These are phyloP conservation scores for Limenitis camilla DNA, from an alignment of 2,888 invertebrate species.

Conservation along the genomic window DNA sequence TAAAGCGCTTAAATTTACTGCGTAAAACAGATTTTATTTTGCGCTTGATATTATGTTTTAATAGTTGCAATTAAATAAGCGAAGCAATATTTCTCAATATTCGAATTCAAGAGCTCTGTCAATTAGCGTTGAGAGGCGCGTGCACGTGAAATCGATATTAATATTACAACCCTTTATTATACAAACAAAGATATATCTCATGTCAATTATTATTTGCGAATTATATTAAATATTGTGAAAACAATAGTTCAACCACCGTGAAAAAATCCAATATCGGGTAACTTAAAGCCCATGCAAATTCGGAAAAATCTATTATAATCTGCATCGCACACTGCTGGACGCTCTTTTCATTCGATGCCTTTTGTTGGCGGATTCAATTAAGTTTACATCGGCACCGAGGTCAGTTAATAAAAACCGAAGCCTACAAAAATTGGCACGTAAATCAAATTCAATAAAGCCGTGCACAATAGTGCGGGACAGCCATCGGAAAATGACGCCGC, in stretches of 20 bases:
- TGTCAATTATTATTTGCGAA: slow-evolving; percentile 32
- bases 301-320: slow-evolving; percentile 71
- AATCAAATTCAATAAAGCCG: slow-evolving; percentile 72
- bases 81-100: neutral
- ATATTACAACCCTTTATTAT: slow-evolving; percentile 10
- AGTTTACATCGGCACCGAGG: slow-evolving; percentile 72
- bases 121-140: slow-evolving; percentile 2
- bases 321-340: slow-evolving; percentile 70
- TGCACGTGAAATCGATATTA: slow-evolving; percentile 6
- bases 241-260: slow-evolving; percentile 55
- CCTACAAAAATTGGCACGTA: slow-evolving; percentile 71
- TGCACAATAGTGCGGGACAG: slow-evolving; percentile 54
- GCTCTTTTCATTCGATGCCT: slow-evolving; percentile 72
- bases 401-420: slow-evolving; percentile 73
- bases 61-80: neutral
- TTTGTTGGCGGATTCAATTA: slow-evolving; percentile 73
- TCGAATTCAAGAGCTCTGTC: slow-evolving; percentile 3
- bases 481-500: slow-evolving; percentile 52
- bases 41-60: too few species aligned
- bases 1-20: neutral
- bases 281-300: slow-evolving; percentile 68
- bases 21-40: too few species aligned
- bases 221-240: slow-evolving; percentile 37
- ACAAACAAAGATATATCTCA: slow-evolving; percentile 24
- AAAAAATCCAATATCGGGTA: slow-evolving; percentile 63